Evolutionary conservation across 1,140 invertebrate species (phyloP).

Genomic region (Bombus waltoni): DNA sequence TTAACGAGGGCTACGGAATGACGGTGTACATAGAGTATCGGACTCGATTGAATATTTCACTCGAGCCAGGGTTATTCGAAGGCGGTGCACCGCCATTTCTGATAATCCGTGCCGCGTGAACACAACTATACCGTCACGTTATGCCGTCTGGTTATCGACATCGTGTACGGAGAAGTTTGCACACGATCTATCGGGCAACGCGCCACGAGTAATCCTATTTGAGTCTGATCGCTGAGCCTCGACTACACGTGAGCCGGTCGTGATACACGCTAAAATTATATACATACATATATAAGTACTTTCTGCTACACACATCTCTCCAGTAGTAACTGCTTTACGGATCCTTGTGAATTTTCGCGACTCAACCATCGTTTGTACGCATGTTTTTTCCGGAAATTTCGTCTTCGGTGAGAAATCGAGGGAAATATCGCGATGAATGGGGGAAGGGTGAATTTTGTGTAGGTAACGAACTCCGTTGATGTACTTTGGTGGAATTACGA

Average conservation of each 20-base stretch:
- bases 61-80: not conserved
- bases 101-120: slow-evolving; percentile 36
- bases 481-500: too few relatives aligned
- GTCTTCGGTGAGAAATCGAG: not conserved
- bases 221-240: slow-evolving; percentile 36
- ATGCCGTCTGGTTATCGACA: slow-evolving; percentile 55
- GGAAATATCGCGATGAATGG: too few relatives aligned
- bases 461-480: too few relatives aligned
- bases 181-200: slow-evolving; percentile 44
- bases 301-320: not conserved
- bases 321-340: not conserved
- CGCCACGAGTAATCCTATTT: slow-evolving; percentile 50
- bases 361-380: not conserved
- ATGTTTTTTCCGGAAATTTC: not conserved
- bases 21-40: not conserved
- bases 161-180: slow-evolving; percentile 53
- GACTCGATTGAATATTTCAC: slow-evolving; percentile 34
- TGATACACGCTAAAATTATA: slow-evolving; percentile 26
- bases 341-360: not conserved
- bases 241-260: not conserved
- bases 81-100: not conserved
- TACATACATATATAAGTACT: not conserved
- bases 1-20: slow-evolving; percentile 16
- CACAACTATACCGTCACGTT: slow-evolving; percentile 39
- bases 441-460: too few relatives aligned